Base-by-base conservation (phyloP, 2,888 invertebrate genomes). In the Phengaris alcon region DNA sequence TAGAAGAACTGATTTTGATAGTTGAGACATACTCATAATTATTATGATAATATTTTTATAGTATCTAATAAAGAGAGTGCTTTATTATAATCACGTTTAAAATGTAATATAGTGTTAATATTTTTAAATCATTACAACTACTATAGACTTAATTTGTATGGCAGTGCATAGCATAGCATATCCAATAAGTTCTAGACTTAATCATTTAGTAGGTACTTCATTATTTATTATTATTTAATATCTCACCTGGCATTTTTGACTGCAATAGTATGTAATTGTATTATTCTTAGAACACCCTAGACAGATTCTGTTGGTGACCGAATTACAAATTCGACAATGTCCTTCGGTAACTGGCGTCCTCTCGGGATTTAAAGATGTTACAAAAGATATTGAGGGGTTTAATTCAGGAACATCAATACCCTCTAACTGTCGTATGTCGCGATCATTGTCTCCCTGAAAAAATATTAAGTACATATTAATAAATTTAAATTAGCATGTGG, bases 391-490 rank as follows among this genome's bases (percentile, higher is more conserved):
- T 8, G 64, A 44, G 35, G 64, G 64, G 64, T 2, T 35, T 44
- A 64, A 52, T 5, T 4, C 10, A 64, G 64, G 64, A 44, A 64
- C 64, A 12, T 64, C 64, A 12, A 12, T 6, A 22, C 35, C 6
- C 12, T 15, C 15, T 22, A 22, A 35, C 35, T 4, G 10, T 9
- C 9, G 22, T 59, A 22, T 22, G 59, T 10, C 59, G 22, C 2
- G 59, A 15, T 64, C 59, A 22, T 64, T 64, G 35, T 64, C 64
- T 6, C 64, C 44, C 64, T 64, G 64, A 64, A 44, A 64, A 64
- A 6, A 35, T 2, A 64, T 22, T 22, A 35, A 35, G 4, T 35
- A 22, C 59, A 22, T 15, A 59, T 22, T 22, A 15, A 59, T n/a
- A 35, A 35, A 3, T 35, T 35, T 2, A 35, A 35, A 35, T 3